Base-by-base conservation (phyloP, 2,888 invertebrate species). In the Pandemis corylana region DNA sequence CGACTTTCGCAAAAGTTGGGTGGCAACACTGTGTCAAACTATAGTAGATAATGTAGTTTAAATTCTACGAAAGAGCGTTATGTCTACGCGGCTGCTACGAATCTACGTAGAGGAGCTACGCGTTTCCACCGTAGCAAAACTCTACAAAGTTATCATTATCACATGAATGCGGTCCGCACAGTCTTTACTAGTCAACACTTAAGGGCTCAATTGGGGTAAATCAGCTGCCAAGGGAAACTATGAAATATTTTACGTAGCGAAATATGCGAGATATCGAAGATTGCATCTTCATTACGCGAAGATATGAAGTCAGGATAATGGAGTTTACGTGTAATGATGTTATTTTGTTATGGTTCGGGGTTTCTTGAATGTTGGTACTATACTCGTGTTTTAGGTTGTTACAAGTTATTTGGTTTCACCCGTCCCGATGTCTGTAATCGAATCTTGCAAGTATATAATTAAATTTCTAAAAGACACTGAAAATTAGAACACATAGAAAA, bases 211-310 rank as follows among this genome's bases (percentile, higher is more conserved):
- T 59, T 59, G 10, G 12, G 28, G 3, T 12, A 12, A 5, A 9
- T 28, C 28, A 28, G 10, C 5, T 7, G 59, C 12, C 28, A 28
- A 9, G 28, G 2, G 28, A 56, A 56, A 20, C 12, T 59, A 28
- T 59, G 28, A 20, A 20, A 56, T 56, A 56, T 20, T 9, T 59
- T 28, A 12, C 28, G 12, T 12, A 59, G 28, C 6, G 28, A 10
- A 59, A 59, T 28, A 59, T 59, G 10, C 28, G 28, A 59, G 59
- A 59, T 59, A 59, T 59, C 12, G 59, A 28, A 59, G 28, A 59
- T 59, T 59, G 20, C 28, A 59, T 59, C 59, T 28, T 59, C 59
- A 59, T 59, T 59, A 59, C 10, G 10, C n/a, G 28, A 28, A 12
- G 7, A 59, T 59, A 10, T 20, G 12, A 28, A 7, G 28, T 28